Evolutionary conservation across 2,113 vertebrate species (phyloP).

Genomic region (Heteronetta atricapilla): DNA sequence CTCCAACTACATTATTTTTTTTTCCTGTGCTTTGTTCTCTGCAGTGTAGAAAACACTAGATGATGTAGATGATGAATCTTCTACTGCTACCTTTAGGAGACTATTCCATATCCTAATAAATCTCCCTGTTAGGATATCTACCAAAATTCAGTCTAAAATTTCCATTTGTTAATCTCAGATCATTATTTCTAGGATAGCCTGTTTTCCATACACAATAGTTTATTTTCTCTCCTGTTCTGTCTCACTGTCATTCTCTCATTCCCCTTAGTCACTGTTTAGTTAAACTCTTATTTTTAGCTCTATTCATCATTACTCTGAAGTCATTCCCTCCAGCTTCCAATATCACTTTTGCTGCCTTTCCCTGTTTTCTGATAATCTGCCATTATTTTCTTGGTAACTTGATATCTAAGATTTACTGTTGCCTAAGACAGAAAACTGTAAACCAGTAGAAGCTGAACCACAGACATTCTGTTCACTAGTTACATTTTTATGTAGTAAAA

Average conservation of each 20-base stretch:
- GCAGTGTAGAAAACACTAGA: constrained; percentile 9
- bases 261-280: background rate
- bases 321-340: background rate
- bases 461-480: background rate
- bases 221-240: background rate
- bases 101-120: constrained; percentile 31
- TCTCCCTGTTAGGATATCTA: background rate
- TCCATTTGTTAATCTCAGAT: constrained; percentile 17
- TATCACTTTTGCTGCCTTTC: background rate
- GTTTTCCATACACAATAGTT: background rate
- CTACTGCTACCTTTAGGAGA: background rate
- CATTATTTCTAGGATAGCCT: background rate
- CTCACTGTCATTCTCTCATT: background rate
- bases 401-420: background rate
- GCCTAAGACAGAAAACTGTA: background rate
- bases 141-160: background rate
- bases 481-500: background rate
- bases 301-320: background rate
- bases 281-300: background rate
- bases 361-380: background rate
- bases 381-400: background rate
- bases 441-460: background rate
- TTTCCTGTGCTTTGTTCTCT: background rate
- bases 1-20: background rate
- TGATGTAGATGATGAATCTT: constrained; percentile 32